phyloP scores from a whole-genome alignment of 2,113 vertebrate species.

The Eptesicus fuscus region DNA sequence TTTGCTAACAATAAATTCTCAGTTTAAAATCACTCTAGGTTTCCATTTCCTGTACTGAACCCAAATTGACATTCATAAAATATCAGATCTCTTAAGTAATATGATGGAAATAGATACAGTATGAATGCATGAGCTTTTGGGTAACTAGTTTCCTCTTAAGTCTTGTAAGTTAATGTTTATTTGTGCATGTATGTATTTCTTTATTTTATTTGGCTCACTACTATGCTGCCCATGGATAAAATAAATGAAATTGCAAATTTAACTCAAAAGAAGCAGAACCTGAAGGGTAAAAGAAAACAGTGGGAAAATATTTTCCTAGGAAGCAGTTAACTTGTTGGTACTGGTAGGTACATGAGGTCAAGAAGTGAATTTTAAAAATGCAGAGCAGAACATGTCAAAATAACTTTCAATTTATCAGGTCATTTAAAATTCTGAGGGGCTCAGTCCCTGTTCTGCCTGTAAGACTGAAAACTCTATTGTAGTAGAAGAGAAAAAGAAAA shows the following conservation, averaged over 20 bases:
- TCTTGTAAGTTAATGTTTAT: not conserved
- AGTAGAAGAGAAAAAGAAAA: not conserved
- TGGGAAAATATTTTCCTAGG: not conserved
- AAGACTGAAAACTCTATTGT: not conserved
- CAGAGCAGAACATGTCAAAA: slow-evolving; percentile 42
- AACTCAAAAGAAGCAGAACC: not conserved
- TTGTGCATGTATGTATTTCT: not conserved
- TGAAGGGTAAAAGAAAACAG: not conserved
- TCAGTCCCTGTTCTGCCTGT: not conserved
- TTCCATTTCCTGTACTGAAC: not conserved
- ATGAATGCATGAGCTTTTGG: not conserved
- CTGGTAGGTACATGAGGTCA: not conserved
- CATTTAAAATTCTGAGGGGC: slow-evolving; percentile 54
- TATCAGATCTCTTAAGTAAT: not conserved
- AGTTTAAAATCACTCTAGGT: not conserved
- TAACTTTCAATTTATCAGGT: slow-evolving; percentile 56
- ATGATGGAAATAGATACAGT: not conserved
- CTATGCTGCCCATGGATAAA: not conserved
- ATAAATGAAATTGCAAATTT: not conserved
- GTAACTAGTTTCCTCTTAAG: not conserved
- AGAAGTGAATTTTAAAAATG: not conserved
- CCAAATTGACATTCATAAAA: not conserved
- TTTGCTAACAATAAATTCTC: not conserved
- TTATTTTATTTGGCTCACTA: not conserved
- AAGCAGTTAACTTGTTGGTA: not conserved